Evolutionary conservation across 1,140 invertebrate genomes (phyloP).

Genomic region (Episyrphus balteatus): DNA sequence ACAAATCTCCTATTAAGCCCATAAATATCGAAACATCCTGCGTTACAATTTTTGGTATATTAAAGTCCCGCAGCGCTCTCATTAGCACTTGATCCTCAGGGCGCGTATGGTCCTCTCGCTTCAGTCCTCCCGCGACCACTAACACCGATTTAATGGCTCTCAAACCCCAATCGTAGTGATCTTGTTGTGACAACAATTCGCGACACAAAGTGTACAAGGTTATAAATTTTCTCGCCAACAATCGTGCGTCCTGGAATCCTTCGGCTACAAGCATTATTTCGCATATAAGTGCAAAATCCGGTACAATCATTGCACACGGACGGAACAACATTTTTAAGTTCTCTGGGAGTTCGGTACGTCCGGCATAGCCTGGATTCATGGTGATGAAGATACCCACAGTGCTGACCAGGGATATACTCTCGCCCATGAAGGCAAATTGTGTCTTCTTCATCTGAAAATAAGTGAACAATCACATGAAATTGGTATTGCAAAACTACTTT

Average conservation of each 20-base stretch:
- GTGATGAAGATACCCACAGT: constrained; percentile 84
- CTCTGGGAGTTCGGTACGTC: constrained; percentile 33
- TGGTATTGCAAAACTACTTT: neutral
- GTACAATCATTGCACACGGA: constrained; percentile 80
- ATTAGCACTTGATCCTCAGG: constrained; percentile 60
- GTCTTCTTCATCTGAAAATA: constrained; percentile 33
- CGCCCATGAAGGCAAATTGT: constrained; percentile 62
- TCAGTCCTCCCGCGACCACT: constrained; percentile 66
- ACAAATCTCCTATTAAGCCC: constrained; percentile 72
- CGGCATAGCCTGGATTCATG: constrained; percentile 89
- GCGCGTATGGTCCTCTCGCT: constrained; percentile 43
- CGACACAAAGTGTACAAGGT: constrained; percentile 70
- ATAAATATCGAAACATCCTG: constrained; percentile 76
- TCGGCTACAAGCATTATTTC: constrained; percentile 82
- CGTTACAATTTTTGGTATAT: constrained; percentile 75
- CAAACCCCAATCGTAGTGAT: constrained; percentile 81
- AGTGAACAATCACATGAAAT: neutral
- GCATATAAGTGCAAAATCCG: constrained; percentile 75
- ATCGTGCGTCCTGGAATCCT: constrained; percentile 67
- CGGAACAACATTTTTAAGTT: constrained; percentile 40
- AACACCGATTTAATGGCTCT: constrained; percentile 76
- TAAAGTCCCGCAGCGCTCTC: constrained; percentile 74
- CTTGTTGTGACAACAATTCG: constrained; percentile 72
- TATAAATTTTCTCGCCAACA: constrained; percentile 72
- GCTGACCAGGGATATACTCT: constrained; percentile 63